phyloP scores from a whole-genome alignment of 1,140 invertebrate genomes.

The Lucilia cuprina region DNA sequence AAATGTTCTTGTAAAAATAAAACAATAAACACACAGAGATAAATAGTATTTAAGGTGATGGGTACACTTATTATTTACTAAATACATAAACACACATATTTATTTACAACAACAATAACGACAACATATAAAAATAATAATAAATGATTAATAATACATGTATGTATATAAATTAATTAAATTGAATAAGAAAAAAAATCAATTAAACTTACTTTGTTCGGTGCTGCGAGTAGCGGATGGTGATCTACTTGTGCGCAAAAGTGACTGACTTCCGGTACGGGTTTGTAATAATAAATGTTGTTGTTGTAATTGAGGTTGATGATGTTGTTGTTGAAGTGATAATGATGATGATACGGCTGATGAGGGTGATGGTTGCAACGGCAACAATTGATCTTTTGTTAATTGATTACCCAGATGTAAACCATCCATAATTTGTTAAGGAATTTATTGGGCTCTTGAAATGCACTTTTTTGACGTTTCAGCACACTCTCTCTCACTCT shows the following conservation, averaged over 20 bases:
- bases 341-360: neutral
- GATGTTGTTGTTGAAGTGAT: neutral
- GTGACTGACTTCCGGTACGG: slow-evolving; percentile 38
- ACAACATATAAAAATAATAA: neutral
- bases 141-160: neutral
- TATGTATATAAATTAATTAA: neutral
- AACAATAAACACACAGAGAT: too few species aligned
- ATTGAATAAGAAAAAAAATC: neutral
- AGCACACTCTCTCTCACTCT: neutral
- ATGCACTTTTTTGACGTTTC: neutral
- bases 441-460: neutral
- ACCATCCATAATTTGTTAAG: slow-evolving; percentile 29
- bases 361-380: neutral
- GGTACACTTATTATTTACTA: too few species aligned
- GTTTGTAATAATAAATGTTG: slow-evolving; percentile 37
- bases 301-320: slow-evolving; percentile 34
- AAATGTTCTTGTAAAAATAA: too few species aligned
- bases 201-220: slow-evolving; percentile 56
- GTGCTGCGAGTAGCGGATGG: slow-evolving; percentile 55
- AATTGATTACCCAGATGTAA: slow-evolving; percentile 30
- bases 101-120: too few species aligned
- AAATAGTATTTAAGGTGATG: too few species aligned
- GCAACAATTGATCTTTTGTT: slow-evolving; percentile 35
- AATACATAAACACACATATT: too few species aligned
- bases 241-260: slow-evolving; percentile 53